Conservation (phyloP, 2,797 vertebrate genomes). For the Tenualosa thibaudeaui region DNA sequence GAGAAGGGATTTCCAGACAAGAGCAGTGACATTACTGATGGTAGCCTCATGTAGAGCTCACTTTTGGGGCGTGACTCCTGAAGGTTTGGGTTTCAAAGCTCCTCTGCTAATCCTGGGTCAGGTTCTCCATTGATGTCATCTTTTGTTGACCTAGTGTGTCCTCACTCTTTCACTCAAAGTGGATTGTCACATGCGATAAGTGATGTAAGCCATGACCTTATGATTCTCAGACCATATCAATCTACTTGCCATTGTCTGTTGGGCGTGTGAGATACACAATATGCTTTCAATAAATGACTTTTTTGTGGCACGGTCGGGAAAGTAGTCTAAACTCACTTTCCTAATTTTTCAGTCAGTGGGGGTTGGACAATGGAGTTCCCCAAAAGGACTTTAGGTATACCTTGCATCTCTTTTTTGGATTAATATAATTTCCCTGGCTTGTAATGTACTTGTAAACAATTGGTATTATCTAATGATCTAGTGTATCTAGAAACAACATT, state of each 20-base stretch:
- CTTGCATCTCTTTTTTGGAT: not conserved
- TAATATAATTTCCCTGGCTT: not conserved
- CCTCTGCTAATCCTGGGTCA: slow-evolving; percentile 14
- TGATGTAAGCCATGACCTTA: slow-evolving; percentile 19
- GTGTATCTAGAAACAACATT: not conserved
- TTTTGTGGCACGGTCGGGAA: not conserved
- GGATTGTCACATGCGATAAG: slow-evolving; percentile 4
- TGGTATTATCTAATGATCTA: not conserved
- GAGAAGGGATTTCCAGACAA: not conserved
- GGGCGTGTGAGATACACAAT: not conserved
- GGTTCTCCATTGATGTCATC: slow-evolving; percentile 10
- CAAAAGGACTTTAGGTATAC: too few relatives aligned
- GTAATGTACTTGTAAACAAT: not conserved
- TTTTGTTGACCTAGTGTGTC: slow-evolving; percentile 28
- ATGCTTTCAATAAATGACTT: not conserved
- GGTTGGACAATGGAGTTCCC: too few relatives aligned
- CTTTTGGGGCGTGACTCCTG: slow-evolving; percentile 24
- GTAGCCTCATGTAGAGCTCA: not conserved
- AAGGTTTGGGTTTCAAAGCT: slow-evolving; percentile 30
- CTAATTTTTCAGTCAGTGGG: not conserved
- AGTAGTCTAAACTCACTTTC: not conserved
- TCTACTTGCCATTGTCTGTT: not conserved
- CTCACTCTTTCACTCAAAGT: not conserved
- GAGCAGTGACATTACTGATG: slow-evolving; percentile 1
- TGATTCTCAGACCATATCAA: slow-evolving; percentile 23